Conservation (phyloP, 2,797 vertebrate species). For the Halcyon badia region DNA sequence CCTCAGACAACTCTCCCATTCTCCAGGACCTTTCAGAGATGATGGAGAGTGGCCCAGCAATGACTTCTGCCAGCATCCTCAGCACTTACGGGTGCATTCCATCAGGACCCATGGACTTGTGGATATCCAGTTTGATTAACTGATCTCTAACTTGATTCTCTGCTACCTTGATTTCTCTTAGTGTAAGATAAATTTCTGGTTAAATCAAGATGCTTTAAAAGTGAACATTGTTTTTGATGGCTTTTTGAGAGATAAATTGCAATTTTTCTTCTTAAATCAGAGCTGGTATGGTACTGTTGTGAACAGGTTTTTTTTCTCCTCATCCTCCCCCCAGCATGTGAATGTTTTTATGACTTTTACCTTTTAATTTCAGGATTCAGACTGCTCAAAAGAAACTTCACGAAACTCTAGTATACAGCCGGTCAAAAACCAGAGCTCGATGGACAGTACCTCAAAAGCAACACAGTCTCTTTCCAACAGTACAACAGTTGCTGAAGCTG, state of each 20-base stretch:
- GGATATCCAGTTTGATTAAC: neutral
- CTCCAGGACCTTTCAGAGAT: too few relatives aligned
- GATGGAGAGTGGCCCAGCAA: too few relatives aligned
- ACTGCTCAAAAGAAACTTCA: conserved; percentile 60
- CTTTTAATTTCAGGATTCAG: conserved; percentile 63
- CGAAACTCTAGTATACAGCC: conserved; percentile 3
- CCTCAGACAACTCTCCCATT: too few relatives aligned
- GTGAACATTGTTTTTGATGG: neutral
- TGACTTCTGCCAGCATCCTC: too few relatives aligned
- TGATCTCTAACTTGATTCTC: too few relatives aligned
- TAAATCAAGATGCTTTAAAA: conserved; percentile 2
- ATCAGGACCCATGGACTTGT: too few relatives aligned
- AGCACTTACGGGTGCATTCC: too few relatives aligned
- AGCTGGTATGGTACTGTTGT: neutral
- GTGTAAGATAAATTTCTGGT: neutral
- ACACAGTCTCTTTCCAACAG: conserved; percentile 24
- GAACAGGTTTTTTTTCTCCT: neutral
- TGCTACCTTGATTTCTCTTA: neutral
- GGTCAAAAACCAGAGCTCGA: neutral
- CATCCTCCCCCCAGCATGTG: neutral
- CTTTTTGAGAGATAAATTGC: neutral
- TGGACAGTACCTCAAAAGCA: neutral
- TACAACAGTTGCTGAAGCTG: conserved; percentile 77
- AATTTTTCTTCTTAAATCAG: neutral
- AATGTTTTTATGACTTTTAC: neutral